These are phyloP conservation scores for Phenganax subtilis DNA, from an alignment of 92 coral and sea anemone genomes.

Conservation along the genomic window DNA sequence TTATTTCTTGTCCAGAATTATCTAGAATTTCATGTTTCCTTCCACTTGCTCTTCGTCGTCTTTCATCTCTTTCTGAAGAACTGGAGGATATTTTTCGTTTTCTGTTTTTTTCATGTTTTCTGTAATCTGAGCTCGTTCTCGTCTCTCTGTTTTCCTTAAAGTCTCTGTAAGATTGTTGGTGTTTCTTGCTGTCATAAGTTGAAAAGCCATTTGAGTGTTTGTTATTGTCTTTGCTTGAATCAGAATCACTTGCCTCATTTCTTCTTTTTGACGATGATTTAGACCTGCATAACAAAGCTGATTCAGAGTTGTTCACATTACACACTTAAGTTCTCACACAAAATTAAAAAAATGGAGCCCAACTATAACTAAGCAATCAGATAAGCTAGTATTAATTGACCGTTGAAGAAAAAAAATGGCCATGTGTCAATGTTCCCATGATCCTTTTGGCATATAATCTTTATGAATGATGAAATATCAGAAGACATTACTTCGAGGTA, in stretches of 20 bases:
- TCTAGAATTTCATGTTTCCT: conserved; percentile 16
- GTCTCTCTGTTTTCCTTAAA: conserved; percentile 3
- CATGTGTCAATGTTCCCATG: too few relatives aligned
- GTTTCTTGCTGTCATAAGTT: background rate
- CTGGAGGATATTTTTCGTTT: conserved; percentile 44
- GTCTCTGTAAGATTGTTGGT: background rate
- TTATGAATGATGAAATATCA: too few relatives aligned
- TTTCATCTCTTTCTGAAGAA: conserved; percentile 42
- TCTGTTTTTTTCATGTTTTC: conserved; percentile 14
- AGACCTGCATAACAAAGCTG: background rate
- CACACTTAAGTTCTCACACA: too few relatives aligned
- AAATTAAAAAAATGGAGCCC: too few relatives aligned
- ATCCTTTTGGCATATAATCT: too few relatives aligned
- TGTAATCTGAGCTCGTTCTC: conserved; percentile 28
- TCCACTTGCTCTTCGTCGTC: conserved; percentile 4
- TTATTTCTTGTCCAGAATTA: background rate
- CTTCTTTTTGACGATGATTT: conserved; percentile 7
- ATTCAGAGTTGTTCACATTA: background rate
- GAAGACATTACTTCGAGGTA: too few relatives aligned
- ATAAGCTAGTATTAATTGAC: too few relatives aligned
- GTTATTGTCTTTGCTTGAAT: conserved; percentile 31
- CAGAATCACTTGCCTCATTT: conserved; percentile 17
- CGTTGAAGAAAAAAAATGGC: too few relatives aligned
- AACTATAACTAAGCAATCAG: too few relatives aligned
- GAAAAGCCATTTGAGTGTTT: background rate